phyloP scores from a whole-genome alignment of 2,113 vertebrate species.

The Gobio gobio region DNA sequence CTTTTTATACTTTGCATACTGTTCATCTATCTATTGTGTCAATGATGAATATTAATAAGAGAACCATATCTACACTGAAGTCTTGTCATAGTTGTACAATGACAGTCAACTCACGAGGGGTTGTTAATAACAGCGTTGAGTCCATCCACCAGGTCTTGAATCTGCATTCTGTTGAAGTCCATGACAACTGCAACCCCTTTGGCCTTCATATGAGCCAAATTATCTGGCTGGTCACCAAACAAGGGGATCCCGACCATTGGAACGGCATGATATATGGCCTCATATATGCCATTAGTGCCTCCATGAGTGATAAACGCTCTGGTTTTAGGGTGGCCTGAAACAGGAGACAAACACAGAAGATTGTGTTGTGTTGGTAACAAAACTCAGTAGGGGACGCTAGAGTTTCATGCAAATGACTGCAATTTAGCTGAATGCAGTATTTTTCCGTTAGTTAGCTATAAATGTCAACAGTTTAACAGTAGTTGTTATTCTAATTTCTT shows the following conservation, averaged over 20 bases:
- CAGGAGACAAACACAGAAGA: not conserved
- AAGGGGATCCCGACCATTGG: conserved; percentile 89
- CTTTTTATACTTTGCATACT: not conserved
- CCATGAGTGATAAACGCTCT: conserved; percentile 91
- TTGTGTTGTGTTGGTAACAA: not conserved
- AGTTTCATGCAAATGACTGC: not conserved
- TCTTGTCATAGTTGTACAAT: not conserved
- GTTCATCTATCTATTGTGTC: not conserved
- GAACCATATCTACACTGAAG: not conserved
- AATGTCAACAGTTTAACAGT: not conserved
- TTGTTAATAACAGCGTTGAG: conserved; percentile 80
- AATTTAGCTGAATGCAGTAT: not conserved
- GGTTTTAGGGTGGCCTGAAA: conserved; percentile 84
- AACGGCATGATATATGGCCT: conserved; percentile 90
- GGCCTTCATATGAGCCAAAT: conserved; percentile 81
- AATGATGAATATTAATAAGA: too few relatives aligned
- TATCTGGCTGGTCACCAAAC: conserved; percentile 87
- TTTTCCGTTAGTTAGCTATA: not conserved
- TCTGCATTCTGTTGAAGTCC: conserved; percentile 76
- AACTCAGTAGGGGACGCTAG: not conserved
- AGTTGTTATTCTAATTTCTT: too few relatives aligned
- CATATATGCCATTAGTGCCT: conserved; percentile 92
- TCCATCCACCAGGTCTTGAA: conserved; percentile 76
- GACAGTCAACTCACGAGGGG: conserved; percentile 76
- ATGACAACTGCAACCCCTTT: conserved; percentile 82